Evolutionary conservation across 2,113 vertebrate species (phyloP).

Genomic region (Amia ocellicauda): DNA sequence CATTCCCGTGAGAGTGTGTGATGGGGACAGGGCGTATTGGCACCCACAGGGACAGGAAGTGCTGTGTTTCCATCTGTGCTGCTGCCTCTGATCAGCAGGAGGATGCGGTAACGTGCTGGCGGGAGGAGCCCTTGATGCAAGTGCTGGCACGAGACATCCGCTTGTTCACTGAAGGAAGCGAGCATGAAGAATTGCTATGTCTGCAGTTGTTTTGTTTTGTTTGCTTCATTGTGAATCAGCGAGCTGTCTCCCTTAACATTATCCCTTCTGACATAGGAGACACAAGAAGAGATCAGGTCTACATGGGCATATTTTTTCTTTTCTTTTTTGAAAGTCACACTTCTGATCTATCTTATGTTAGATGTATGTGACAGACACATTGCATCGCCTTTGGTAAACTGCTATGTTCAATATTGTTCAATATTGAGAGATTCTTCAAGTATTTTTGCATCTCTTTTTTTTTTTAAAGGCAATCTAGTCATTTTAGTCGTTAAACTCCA

Average conservation of each 20-base stretch:
- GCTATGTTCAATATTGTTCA: no score
- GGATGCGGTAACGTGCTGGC: conserved; percentile 21
- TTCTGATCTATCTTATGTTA: conserved; percentile 5
- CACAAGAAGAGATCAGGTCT: no score
- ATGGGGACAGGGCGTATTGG: conserved; percentile 40
- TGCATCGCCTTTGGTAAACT: no score
- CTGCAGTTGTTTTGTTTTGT: conserved; percentile 45
- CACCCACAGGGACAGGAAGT: conserved; percentile 45
- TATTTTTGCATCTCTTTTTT: no score
- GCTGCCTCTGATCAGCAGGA: conserved; percentile 21
- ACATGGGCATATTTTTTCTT: no score
- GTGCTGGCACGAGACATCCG: conserved; percentile 31
- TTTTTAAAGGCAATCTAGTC: no score
- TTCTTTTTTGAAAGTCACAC: conserved; percentile 6
- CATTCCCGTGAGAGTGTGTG: conserved; percentile 55
- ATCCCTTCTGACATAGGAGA: background rate
- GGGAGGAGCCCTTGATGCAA: conserved; percentile 28
- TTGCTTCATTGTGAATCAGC: conserved; percentile 41
- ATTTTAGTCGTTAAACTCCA: no score
- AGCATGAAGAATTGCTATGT: conserved; percentile 38
- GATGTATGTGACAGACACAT: no score
- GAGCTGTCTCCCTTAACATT: background rate
- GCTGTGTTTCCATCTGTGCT: conserved; percentile 38
- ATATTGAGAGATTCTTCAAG: no score
- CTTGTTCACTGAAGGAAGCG: conserved; percentile 48